Base-by-base conservation (phyloP, 2,113 vertebrate species). In the Nettapus auritus region DNA sequence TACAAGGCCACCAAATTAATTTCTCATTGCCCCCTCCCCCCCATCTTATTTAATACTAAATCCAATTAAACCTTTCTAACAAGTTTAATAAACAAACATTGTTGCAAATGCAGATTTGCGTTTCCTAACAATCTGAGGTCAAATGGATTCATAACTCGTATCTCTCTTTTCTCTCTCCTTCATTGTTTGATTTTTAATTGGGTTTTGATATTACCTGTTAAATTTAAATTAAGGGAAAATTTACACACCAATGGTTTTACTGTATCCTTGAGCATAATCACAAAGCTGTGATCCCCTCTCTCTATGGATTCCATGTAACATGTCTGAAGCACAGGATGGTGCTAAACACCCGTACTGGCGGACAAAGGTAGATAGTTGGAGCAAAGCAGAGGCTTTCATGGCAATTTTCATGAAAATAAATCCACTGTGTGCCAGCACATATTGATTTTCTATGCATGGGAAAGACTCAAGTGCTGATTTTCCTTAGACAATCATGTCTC, bases 181-280 rank as follows among this genome's bases (percentile, higher is more conserved):
- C 53, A 12, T 60, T 40, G 18, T 76, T 38, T 60, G 63, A 62
- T 77, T 62, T 83, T 69, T 89, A 95, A 92, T 90, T 86, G 75
- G 53, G 59, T 57, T 89, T 92, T 38, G 70, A 92, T 81, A 23
- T 67, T 11, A 9, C 22, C 62, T 6, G 3, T 71, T 94, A 57
- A 20, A 82, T 59, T 53, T 42, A 80, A 94, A 94, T 80, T 68
- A 79, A 76, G 90, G 68, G 48, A 50, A 34, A 13, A 76, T 80
- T 68, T 31, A 55, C 19, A 50, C 14, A 2, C 53, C 76, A 25
- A 56, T 42, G 33, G 77, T 16, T 76, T 55, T 55, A 13, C 38
- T 76, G 67, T 21, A 12, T 9, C 23, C 31, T 4, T 4, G 33
- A 28, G 9, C 36, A 50, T 20, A 38, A 67, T 22, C 42, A 13